These are phyloP conservation scores for Platalea minor DNA, from an alignment of 2,797 vertebrate genomes.

Conservation along the genomic window DNA sequence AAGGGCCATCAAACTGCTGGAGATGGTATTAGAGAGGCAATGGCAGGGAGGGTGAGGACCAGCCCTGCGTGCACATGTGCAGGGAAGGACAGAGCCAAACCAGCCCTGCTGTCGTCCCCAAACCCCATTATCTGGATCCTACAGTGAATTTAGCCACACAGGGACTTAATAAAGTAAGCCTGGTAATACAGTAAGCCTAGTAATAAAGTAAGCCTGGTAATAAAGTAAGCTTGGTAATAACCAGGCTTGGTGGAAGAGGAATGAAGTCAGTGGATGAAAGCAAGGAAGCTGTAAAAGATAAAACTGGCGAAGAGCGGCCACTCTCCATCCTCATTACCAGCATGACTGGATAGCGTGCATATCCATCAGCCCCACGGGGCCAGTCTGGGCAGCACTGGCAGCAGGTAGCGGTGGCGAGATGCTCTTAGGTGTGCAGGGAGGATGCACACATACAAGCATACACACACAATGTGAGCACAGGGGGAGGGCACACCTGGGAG, in stretches of 20 bases:
- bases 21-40: neutral
- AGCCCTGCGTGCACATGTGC: accelerated
- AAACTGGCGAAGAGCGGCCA: neutral
- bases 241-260: neutral
- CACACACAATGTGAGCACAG: accelerated
- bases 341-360: accelerated
- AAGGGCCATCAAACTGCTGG: neutral
- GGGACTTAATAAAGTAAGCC: neutral
- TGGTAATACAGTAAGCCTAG: neutral
- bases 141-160: neutral
- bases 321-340: neutral
- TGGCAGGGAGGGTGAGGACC: neutral
- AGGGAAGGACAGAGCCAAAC: neutral
- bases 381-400: neutral
- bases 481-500: neutral
- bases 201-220: neutral
- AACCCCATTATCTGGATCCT: neutral
- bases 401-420: neutral
- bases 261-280: conserved; percentile 2
- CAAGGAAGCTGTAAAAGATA: conserved; percentile 12
- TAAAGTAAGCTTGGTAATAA: neutral
- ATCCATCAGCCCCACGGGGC: neutral
- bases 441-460: neutral
- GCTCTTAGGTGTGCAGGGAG: neutral
- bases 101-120: neutral